phyloP scores from a whole-genome alignment of 2,888 invertebrate species.

The Atrina japonica region DNA sequence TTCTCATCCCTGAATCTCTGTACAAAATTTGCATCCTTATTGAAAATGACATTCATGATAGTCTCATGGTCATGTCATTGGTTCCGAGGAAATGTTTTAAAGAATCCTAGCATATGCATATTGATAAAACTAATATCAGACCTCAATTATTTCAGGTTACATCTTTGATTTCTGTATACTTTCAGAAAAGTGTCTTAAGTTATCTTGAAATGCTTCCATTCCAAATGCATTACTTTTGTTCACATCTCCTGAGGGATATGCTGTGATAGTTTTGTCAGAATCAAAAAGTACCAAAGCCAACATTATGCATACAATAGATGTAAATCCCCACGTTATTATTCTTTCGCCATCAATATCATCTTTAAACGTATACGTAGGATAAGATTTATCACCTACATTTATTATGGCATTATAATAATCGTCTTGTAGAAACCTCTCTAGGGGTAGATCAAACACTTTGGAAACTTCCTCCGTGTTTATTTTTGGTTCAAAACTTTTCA shows the following conservation, averaged over 20 bases:
- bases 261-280: constrained; percentile 39
- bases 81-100: too few species aligned
- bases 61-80: too few species aligned
- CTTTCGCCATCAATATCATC: constrained; percentile 56
- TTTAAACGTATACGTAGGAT: constrained; percentile 57
- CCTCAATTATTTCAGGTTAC: too few species aligned
- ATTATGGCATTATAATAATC: constrained; percentile 38
- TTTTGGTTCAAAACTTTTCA: constrained; percentile 64
- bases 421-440: constrained; percentile 66
- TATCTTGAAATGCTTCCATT: neutral
- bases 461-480: constrained; percentile 74
- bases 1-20: too few species aligned
- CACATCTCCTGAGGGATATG: constrained; percentile 16
- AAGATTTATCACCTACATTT: constrained; percentile 13
- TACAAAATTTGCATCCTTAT: too few species aligned
- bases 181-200: too few species aligned
- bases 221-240: constrained; percentile 3
- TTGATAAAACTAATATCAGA: too few species aligned
- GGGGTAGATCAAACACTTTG: constrained; percentile 70
- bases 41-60: too few species aligned
- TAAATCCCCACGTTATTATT: constrained; percentile 70
- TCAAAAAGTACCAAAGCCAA: constrained; percentile 58
- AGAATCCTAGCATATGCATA: too few species aligned
- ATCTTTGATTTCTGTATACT: too few species aligned
- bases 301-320: constrained; percentile 62